These are phyloP conservation scores for Pseudochromis fuscus DNA, from an alignment of 2,797 vertebrate species.

Conservation along the genomic window DNA sequence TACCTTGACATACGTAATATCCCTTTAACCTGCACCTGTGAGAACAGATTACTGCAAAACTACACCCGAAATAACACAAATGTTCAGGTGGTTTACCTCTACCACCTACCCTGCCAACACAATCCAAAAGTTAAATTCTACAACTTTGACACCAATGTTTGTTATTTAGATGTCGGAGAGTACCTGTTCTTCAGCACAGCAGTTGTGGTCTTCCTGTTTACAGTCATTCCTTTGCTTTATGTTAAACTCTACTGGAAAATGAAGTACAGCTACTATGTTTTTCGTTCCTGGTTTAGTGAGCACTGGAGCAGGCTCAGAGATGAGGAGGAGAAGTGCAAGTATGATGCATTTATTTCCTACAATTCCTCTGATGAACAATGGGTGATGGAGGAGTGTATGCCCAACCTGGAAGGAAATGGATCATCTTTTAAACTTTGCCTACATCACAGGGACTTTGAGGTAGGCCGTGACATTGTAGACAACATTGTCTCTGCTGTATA, in stretches of 20 bases:
- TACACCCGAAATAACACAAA: constrained; percentile 78
- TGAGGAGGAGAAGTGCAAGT: constrained; percentile 84
- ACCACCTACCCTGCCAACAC: constrained; percentile 78
- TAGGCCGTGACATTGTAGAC: constrained; percentile 84
- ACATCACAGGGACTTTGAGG: constrained; percentile 86
- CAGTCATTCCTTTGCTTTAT: constrained; percentile 83
- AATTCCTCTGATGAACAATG: constrained; percentile 88
- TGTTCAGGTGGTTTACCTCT: constrained; percentile 85
- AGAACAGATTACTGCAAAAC: constrained; percentile 84
- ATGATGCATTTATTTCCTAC: constrained; percentile 92
- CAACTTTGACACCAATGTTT: constrained; percentile 87
- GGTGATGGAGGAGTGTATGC: constrained; percentile 86
- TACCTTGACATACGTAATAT: constrained; percentile 88
- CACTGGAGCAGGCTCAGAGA: constrained; percentile 84
- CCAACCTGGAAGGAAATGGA: constrained; percentile 80
- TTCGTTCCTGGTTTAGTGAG: constrained; percentile 86
- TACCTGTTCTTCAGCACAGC: constrained; percentile 83
- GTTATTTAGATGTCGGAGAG: constrained; percentile 83
- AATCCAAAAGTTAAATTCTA: constrained; percentile 71
- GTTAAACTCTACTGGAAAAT: constrained; percentile 87
- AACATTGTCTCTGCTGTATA: constrained; percentile 91
- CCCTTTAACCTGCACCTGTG: constrained; percentile 88
- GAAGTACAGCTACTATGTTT: constrained; percentile 87
- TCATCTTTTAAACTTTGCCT: constrained; percentile 85
- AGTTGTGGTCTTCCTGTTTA: constrained; percentile 77